These are phyloP conservation scores for Pristionchus entomophagus DNA, from an alignment of 2,888 invertebrate genomes.

Conservation along the genomic window DNA sequence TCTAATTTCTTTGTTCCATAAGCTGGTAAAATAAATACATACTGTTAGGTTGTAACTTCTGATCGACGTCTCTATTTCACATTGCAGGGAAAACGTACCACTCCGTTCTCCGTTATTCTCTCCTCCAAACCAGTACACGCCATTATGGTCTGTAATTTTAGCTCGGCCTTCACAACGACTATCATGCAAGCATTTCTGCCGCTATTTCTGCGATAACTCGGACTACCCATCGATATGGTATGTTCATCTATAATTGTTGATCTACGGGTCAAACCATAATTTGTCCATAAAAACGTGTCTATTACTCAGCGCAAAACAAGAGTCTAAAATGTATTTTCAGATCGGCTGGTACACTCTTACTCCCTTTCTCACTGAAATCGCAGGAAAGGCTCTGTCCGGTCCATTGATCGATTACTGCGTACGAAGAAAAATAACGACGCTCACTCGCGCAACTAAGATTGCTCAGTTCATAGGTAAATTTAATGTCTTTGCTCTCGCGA, in stretches of 20 bases:
- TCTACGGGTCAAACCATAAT: too few relatives aligned
- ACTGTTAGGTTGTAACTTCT: not conserved
- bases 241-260: too few relatives aligned
- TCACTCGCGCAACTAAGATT: not conserved
- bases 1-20: too few relatives aligned
- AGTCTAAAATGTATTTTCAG: too few relatives aligned
- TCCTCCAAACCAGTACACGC: not conserved
- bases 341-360: conserved; percentile 9
- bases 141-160: not conserved
- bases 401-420: not conserved
- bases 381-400: not conserved
- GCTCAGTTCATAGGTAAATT: conserved; percentile 1
- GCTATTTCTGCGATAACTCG: not conserved
- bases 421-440: not conserved
- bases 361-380: not conserved
- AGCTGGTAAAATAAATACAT: too few relatives aligned
- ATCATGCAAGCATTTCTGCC: conserved; percentile 1
- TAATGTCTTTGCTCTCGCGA: too few relatives aligned
- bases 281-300: too few relatives aligned
- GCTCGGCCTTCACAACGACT: not conserved
- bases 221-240: conserved; percentile 4
- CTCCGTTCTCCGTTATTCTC: not conserved
- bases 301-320: too few relatives aligned
- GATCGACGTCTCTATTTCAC: too few relatives aligned
- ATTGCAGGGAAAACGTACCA: too few relatives aligned